Base-by-base conservation (phyloP, 1,140 invertebrate species). In the Drosophila sp. region DNA sequence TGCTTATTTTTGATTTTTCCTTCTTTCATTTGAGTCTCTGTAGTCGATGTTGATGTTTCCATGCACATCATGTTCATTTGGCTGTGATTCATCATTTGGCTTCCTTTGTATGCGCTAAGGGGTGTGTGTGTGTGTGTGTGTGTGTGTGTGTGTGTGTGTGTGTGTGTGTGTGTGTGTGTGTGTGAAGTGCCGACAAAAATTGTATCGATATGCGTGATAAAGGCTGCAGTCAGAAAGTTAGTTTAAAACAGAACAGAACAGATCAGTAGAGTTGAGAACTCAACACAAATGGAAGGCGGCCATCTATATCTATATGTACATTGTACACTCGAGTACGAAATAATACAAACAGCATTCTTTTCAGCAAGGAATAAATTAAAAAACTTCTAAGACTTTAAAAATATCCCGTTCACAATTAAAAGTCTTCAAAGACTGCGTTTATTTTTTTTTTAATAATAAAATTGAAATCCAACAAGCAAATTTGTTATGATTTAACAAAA, bases 41-140 rank as follows among this genome's bases (percentile, higher is more conserved):
- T 43, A 16, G 21, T 40, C 43, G 54, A 48, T 43, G 32, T 38
- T 29, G 62, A 27, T 41, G 16, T 36, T 27, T 8, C 13, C 36
- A 45, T 32, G 18, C n/a, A 54, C 56, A 76, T 66, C 65, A 72
- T 81, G 78, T 84, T 87, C 82, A 78, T 87, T 86, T 87, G 66
- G 62, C 74, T 71, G 78, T 64, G 78, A 86, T 86, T 87, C 74
- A 87, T 81, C 81, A 87, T 87, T 80, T 57, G 58, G 40, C 64
- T 53, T 41, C 61, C 27, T 54, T 72, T 72, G 65, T 66, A 45
- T 56, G 53, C 1, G 21, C 51, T n/a, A n/a, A n/a, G n/a, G 27
- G 46, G 25, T 34, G 38, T 21, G 29, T 13, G 11, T 27, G 41
- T 46, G 29, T 34, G 0, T 36, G 4, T 46, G 29, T 9, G 29